Base-by-base conservation (phyloP, 2,797 vertebrate species). In the Podarcis lilfordi region DNA sequence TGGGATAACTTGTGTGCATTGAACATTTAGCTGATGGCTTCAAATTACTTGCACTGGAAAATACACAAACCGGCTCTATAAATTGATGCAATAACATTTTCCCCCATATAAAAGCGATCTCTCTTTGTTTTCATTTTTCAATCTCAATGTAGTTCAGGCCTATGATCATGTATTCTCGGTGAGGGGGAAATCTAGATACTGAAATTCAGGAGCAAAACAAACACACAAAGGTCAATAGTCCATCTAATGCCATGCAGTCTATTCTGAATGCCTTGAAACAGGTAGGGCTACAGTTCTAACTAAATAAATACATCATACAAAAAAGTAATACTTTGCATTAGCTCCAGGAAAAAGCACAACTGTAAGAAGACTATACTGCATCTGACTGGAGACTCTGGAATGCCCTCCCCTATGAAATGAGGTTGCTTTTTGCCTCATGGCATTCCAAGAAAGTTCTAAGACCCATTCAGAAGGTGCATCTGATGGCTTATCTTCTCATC, bases 1-100 rank as follows among this genome's bases (percentile, higher is more conserved):
- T 82, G 78, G 5, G 1, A 89, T 40, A 84, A 21, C 45, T 50
- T 71, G 50, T 72, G 86, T 61, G 32, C 72, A 83, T 45, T 84
- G 79, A 84, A 86, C 84, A 86, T 0, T 4, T 83, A 82, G 91
- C 82, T 71, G 75, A 86, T 88, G 82, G 87, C 81, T 0, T 0
- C 77, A 92, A 90, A 93, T 89, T 93, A 80, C 85, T 87, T 94
- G 40, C 85, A 88, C 5, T 92, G 89, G 80, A 90, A 74, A 82
- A 29, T 74, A 40, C 83, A 79, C 17, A 59, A 71, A 37, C 21
- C 68, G 37, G 40, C 35, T 91, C 69, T 72, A 80, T 88, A 74
- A 85, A 55, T 27, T 37, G 43, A 71, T 29, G 55, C 0, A 78
- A 59, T 68, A 92, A 50, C 55, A 90, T 50, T 27, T 66, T 76